Percentiles rank a stretch among this genome's conserved stretches.
These are phyloP conservation scores for Nysson spinosus DNA, from an alignment of 2,888 invertebrate species.

Conservation along the genomic window DNA sequence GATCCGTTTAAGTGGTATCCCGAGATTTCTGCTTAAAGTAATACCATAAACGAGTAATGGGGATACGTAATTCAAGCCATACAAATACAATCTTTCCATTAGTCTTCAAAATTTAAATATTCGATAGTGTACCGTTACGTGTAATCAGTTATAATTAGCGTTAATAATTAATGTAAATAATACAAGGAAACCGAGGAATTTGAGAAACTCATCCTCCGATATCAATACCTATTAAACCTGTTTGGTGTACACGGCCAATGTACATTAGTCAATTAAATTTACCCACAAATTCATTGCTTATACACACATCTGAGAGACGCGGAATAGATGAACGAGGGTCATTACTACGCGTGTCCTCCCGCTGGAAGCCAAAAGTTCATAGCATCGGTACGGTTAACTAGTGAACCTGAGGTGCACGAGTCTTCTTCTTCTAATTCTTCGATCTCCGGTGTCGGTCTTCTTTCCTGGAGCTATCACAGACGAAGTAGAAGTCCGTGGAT, in stretches of 20 bases:
- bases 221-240: slow-evolving; percentile 20
- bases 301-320: neutral
- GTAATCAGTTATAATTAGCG: too few species aligned
- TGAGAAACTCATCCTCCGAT: slow-evolving; percentile 8
- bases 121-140: too few species aligned
- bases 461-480: slow-evolving; percentile 13
- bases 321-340: slow-evolving; percentile 37
- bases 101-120: too few species aligned
- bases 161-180: neutral
- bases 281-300: neutral
- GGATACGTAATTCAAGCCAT: too few species aligned
- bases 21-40: too few species aligned
- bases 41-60: too few species aligned
- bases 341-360: slow-evolving; percentile 36
- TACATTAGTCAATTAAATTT: slow-evolving; percentile 44
- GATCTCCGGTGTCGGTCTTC: neutral
- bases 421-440: slow-evolving; percentile 1
- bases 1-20: slow-evolving; percentile 27
- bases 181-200: neutral
- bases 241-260: slow-evolving; percentile 6
- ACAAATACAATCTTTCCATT: too few species aligned
- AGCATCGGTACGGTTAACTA: slow-evolving; percentile 35
- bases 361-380: slow-evolving; percentile 67
- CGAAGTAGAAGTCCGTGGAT: slow-evolving; percentile 12
- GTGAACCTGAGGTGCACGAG: slow-evolving; percentile 31